phyloP scores from a whole-genome alignment of 2,888 invertebrate genomes.

The Mythimna ferrago region DNA sequence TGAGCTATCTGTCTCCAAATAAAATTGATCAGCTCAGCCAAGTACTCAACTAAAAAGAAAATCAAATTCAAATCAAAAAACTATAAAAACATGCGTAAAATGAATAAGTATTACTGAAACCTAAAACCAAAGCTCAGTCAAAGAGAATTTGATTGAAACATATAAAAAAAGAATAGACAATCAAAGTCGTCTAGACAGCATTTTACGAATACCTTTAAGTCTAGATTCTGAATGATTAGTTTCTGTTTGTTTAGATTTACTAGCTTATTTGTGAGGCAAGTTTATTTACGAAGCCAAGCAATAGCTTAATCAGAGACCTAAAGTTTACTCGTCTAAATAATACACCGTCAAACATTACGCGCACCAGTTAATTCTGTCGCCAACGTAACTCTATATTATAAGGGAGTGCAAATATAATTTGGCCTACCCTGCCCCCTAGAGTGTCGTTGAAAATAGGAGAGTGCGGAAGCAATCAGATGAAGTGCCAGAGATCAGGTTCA shows the following conservation, averaged over 20 bases:
- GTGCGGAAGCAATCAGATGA: slow-evolving; percentile 52
- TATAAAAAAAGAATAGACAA: slow-evolving; percentile 52
- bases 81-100: slow-evolving; percentile 25
- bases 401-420: slow-evolving; percentile 67
- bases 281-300: slow-evolving; percentile 67
- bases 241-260: slow-evolving; percentile 52
- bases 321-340: slow-evolving; percentile 81
- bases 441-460: slow-evolving; percentile 32
- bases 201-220: slow-evolving; percentile 42
- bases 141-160: slow-evolving; percentile 48
- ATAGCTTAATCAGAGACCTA: slow-evolving; percentile 78
- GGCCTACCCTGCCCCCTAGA: slow-evolving; percentile 64
- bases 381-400: slow-evolving; percentile 71
- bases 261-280: slow-evolving; percentile 45
- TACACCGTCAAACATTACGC: slow-evolving; percentile 79
- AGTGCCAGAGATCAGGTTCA: slow-evolving; percentile 63
- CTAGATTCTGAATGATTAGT: slow-evolving; percentile 49
- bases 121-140: slow-evolving; percentile 34
- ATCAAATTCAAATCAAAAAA: slow-evolving; percentile 9
- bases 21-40: background rate
- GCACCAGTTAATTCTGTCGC: slow-evolving; percentile 79
- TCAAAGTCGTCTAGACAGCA: slow-evolving; percentile 59
- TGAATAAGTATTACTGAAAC: slow-evolving; percentile 39
- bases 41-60: slow-evolving; percentile 11
- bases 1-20: no score